A percentile compares a stretch with the other conserved stretches of the same genome.
Evolutionary conservation across 2,888 invertebrate species (phyloP).

Genomic region (Baccha elongata): DNA sequence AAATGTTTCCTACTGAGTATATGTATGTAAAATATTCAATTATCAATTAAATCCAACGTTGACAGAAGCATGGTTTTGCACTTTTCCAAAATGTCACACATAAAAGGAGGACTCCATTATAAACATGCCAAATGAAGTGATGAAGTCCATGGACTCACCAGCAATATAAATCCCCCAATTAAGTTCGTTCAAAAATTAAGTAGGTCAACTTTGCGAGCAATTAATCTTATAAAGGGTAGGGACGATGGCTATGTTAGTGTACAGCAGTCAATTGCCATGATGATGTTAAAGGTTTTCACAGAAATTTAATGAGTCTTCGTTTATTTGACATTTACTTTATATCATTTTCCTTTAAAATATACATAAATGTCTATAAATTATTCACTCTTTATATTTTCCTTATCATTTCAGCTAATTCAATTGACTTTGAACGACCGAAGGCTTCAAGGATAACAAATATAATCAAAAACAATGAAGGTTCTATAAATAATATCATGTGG

Average conservation of each 20-base stretch:
- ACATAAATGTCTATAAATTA: not conserved
- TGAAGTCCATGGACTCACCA: constrained; percentile 4
- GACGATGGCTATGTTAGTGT: not conserved
- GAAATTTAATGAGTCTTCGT: constrained; percentile 22
- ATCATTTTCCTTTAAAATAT: not conserved
- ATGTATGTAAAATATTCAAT: constrained; percentile 7
- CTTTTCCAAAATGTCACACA: constrained; percentile 30
- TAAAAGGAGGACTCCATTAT: not conserved
- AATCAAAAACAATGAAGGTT: constrained; percentile 21
- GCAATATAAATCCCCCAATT: constrained; percentile 37
- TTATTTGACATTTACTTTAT: constrained; percentile 9
- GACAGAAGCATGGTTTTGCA: constrained; percentile 66
- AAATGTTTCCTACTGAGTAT: no score
- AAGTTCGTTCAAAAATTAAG: constrained; percentile 53
- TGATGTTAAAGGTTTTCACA: constrained; percentile 22
- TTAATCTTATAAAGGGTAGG: constrained; percentile 27
- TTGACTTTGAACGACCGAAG: not conserved
- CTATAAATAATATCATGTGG: constrained; percentile 46
- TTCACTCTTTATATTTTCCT: not conserved
- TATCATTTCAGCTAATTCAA: constrained; percentile 22
- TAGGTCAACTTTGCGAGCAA: constrained; percentile 55
- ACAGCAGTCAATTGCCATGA: constrained; percentile 4
- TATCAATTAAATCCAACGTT: constrained; percentile 33
- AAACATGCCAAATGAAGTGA: constrained; percentile 10
- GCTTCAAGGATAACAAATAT: constrained; percentile 13